These are phyloP conservation scores for Eunapius fragilis DNA, from an alignment of 37 sponge, comb jelly and placozoan species.

Conservation along the genomic window DNA sequence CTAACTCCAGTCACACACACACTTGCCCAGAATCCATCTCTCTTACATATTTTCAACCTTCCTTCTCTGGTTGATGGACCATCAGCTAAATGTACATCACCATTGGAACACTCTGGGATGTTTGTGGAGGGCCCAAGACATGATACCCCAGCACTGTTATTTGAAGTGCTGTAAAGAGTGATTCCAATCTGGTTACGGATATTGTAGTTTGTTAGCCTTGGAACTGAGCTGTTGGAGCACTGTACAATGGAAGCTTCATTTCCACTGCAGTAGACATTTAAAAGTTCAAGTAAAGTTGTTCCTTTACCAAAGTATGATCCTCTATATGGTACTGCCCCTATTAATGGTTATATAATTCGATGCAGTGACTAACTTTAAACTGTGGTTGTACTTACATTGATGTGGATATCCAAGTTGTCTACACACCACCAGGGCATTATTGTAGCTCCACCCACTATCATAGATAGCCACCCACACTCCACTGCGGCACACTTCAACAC, in stretches of 20 bases:
- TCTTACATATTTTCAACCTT: neutral
- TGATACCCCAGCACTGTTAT: neutral
- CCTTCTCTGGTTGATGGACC: neutral
- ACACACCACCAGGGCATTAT: neutral
- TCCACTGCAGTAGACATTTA: neutral
- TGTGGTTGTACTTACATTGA: neutral
- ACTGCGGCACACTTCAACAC: neutral
- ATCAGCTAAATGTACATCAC: neutral
- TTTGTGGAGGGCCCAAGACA: neutral
- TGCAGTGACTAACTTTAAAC: no score
- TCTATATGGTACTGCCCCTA: neutral
- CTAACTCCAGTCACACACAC: neutral
- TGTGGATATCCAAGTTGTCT: neutral
- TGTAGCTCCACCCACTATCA: neutral
- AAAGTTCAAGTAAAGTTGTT: neutral
- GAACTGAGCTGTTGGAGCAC: neutral
- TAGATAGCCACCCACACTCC: neutral
- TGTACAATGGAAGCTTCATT: neutral
- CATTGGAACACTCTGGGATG: neutral
- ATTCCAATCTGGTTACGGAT: neutral
- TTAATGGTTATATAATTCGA: neutral
- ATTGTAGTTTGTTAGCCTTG: neutral
- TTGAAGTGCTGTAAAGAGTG: neutral
- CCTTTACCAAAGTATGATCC: neutral
- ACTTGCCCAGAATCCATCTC: neutral